These are phyloP conservation scores for Gila robusta DNA, from an alignment of 2,797 vertebrate species.

Conservation along the genomic window DNA sequence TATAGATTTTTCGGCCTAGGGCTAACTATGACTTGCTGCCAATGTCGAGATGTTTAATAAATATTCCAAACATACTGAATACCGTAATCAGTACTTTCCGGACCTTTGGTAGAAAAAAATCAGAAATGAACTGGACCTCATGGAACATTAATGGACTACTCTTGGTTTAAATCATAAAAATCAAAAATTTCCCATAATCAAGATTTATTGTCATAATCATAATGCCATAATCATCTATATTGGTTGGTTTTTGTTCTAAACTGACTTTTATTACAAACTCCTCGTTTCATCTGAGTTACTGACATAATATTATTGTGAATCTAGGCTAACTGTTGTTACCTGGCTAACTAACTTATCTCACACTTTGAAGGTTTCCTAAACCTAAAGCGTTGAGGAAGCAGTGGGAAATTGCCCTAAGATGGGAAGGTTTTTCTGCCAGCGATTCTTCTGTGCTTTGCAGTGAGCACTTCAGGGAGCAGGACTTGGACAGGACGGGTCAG, in stretches of 20 bases:
- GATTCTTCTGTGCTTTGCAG: slow-evolving; percentile 52
- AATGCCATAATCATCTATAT: neutral
- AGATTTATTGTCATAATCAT: neutral
- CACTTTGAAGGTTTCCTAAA: slow-evolving; percentile 57
- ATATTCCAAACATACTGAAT: neutral
- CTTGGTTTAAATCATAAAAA: neutral
- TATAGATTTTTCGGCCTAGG: too few species aligned
- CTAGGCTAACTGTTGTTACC: neutral
- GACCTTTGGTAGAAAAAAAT: neutral
- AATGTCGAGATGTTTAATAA: neutral
- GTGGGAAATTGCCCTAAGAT: slow-evolving; percentile 51
- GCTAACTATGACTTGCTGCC: neutral
- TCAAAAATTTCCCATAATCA: neutral
- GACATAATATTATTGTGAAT: neutral
- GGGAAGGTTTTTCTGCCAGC: slow-evolving; percentile 27
- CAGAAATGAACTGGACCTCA: neutral
- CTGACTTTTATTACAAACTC: neutral
- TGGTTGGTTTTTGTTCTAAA: neutral
- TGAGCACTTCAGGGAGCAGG: slow-evolving; percentile 54
- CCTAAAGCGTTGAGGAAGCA: slow-evolving; percentile 49
- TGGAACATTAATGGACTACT: neutral
- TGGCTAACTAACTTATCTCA: slow-evolving; percentile 8
- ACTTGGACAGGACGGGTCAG: slow-evolving; percentile 58
- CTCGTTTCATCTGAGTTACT: neutral
- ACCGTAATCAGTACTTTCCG: neutral